phyloP scores from a whole-genome alignment of 2,797 vertebrate genomes.

The Characodon lateralis region DNA sequence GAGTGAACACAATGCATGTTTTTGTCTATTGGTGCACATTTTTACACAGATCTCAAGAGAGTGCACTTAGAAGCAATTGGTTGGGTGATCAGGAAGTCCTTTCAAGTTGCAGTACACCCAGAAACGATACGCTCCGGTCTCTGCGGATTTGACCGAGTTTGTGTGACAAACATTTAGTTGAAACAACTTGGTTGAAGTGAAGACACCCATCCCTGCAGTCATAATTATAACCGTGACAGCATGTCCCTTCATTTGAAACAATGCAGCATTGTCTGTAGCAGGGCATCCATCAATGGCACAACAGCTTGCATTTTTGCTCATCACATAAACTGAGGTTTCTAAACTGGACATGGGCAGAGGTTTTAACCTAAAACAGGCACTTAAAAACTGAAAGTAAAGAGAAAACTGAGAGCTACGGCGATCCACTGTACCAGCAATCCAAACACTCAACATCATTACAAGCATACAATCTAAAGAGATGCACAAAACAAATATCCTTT shows the following conservation, averaged over 20 bases:
- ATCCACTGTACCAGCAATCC: not conserved
- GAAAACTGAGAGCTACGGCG: constrained; percentile 9
- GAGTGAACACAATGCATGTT: constrained; percentile 28
- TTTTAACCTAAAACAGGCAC: constrained; percentile 9
- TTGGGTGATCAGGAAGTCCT: constrained; percentile 17
- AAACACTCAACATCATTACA: not conserved
- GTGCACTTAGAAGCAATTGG: constrained; percentile 1
- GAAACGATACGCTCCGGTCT: constrained; percentile 30
- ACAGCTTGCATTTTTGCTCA: constrained; percentile 44
- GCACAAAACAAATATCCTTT: not conserved
- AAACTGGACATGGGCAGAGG: constrained; percentile 19
- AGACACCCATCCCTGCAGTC: constrained; percentile 50
- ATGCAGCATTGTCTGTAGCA: constrained; percentile 71
- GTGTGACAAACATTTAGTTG: constrained; percentile 60
- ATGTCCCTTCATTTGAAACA: constrained; percentile 75
- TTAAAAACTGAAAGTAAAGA: constrained; percentile 14
- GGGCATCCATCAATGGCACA: constrained; percentile 65
- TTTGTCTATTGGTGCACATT: constrained; percentile 15
- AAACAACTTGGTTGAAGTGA: constrained; percentile 42
- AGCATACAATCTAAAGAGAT: constrained; percentile 4
- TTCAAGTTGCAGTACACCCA: constrained; percentile 8
- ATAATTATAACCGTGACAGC: constrained; percentile 72
- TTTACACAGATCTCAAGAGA: constrained; percentile 30
- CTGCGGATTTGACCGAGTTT: constrained; percentile 19
- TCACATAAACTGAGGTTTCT: constrained; percentile 69